Percentiles rank a stretch among this genome's conserved stretches.
These are phyloP conservation scores for Phacellophora camtschatica DNA, from an alignment of 30 jellyfish, hydroid and myxozoan species.

Conservation along the genomic window DNA sequence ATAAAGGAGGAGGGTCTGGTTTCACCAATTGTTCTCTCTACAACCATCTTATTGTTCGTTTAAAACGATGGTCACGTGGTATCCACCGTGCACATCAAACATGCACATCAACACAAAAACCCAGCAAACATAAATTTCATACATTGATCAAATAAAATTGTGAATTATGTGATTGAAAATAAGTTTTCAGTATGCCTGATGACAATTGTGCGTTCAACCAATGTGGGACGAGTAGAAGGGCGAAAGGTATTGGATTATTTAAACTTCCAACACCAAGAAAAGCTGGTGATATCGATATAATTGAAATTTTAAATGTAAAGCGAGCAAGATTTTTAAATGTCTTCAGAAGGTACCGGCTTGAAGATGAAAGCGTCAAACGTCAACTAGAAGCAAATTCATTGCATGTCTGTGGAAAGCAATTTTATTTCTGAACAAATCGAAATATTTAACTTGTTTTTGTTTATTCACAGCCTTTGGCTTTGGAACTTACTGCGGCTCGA, in stretches of 20 bases:
- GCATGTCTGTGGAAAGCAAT: conserved; percentile 22
- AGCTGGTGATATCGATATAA: background rate
- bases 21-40: background rate
- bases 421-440: background rate
- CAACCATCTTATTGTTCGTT: background rate
- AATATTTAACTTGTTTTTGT: background rate
- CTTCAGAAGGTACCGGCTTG: background rate
- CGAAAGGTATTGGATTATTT: background rate
- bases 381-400: conserved; percentile 7
- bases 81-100: background rate
- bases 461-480: background rate
- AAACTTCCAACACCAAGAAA: background rate
- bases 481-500: background rate
- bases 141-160: background rate
- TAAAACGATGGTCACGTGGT: background rate
- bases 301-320: no score
- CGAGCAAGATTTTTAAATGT: background rate
- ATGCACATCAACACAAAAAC: background rate
- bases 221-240: background rate
- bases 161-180: background rate
- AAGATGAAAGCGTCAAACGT: conserved; percentile 5
- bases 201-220: background rate
- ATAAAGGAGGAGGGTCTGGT: background rate
- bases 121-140: background rate
- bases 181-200: background rate